phyloP scores from a whole-genome alignment of 2,797 vertebrate genomes.

The Bryconaethiops microstoma region DNA sequence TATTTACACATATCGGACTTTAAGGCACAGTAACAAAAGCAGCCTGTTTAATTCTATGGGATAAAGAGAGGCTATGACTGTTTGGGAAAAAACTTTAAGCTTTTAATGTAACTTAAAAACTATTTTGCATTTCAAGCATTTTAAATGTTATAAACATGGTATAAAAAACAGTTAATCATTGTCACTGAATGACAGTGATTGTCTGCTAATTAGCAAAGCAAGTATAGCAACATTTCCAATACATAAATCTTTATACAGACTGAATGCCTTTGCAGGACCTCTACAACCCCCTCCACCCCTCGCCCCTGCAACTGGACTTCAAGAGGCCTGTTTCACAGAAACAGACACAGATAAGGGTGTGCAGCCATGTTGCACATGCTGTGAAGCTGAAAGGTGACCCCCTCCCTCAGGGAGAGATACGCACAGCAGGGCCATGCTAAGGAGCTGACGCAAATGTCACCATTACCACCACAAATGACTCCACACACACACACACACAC shows the following conservation, averaged over 20 bases:
- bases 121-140: too few species aligned
- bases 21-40: too few species aligned
- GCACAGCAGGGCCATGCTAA: constrained; percentile 35
- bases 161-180: neutral
- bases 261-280: too few species aligned
- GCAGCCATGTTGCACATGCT: constrained; percentile 35
- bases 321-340: constrained; percentile 24
- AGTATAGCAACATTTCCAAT: neutral
- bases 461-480: constrained; percentile 37
- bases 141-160: too few species aligned
- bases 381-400: constrained; percentile 56
- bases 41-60: too few species aligned
- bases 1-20: too few species aligned
- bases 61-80: too few species aligned
- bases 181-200: neutral
- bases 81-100: too few species aligned
- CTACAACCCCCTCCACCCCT: neutral
- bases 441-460: constrained; percentile 54
- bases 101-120: too few species aligned
- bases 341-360: constrained; percentile 28
- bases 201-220: neutral
- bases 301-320: constrained; percentile 24
- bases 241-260: neutral
- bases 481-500: constrained; percentile 5
- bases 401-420: constrained; percentile 43